phyloP scores from a whole-genome alignment of 2,797 vertebrate genomes.

The Dicrostonyx torquatus region DNA sequence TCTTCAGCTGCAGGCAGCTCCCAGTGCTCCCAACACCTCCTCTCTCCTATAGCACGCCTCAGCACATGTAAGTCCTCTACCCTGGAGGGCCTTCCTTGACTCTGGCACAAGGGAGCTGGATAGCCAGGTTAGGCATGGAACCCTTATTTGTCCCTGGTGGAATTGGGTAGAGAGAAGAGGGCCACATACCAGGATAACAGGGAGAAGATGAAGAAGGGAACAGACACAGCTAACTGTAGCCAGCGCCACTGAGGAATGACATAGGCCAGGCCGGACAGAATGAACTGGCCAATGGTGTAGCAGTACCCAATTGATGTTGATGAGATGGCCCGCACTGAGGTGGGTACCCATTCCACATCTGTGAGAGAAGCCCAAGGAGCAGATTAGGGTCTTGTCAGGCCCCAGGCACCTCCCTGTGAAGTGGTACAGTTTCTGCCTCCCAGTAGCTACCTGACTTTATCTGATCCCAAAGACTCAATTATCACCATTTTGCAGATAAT shows the following conservation, averaged over 20 bases:
- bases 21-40: rapidly evolving
- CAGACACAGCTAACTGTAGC: conserved; percentile 88
- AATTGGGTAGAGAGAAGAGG: not conserved
- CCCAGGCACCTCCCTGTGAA: not conserved
- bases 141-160: not conserved
- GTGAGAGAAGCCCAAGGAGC: not conserved
- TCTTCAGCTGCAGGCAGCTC: not conserved
- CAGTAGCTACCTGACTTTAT: not conserved
- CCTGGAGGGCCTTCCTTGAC: not conserved
- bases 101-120: not conserved
- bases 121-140: not conserved
- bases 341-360: conserved; percentile 95
- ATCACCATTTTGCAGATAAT: not conserved
- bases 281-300: conserved; percentile 92
- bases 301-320: conserved; percentile 89
- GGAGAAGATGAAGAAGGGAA: conserved; percentile 90
- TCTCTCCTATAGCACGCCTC: not conserved
- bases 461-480: not conserved
- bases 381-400: not conserved
- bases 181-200: conserved; percentile 90
- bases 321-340: conserved; percentile 87
- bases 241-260: conserved; percentile 92
- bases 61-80: not conserved
- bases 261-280: conserved; percentile 90
- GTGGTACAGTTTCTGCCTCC: not conserved